A percentile compares a stretch with the other conserved stretches of the same genome.
These are phyloP conservation scores for Malurus leucopterus DNA, from an alignment of 2,797 vertebrate species.

Conservation along the genomic window DNA sequence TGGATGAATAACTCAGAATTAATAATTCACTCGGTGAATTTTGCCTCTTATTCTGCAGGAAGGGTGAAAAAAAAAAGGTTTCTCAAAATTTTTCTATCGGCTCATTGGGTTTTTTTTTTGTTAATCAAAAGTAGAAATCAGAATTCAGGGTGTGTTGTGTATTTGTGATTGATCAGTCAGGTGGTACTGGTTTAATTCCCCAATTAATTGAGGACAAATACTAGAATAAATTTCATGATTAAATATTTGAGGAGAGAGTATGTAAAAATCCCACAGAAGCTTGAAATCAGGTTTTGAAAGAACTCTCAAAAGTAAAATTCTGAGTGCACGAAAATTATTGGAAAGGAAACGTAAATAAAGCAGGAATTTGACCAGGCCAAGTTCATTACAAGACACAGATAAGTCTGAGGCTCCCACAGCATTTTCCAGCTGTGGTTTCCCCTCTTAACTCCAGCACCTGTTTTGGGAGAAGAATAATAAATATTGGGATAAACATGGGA, in stretches of 20 bases:
- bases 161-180: background rate
- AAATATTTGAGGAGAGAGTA: background rate
- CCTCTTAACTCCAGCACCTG: background rate
- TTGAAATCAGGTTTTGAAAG: background rate
- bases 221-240: background rate
- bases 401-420: background rate
- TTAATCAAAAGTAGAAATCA: background rate
- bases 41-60: constrained; percentile 9
- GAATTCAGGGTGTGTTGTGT: background rate
- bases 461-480: background rate
- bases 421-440: background rate
- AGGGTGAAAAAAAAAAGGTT: background rate
- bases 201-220: background rate
- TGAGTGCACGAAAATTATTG: background rate
- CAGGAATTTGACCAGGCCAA: background rate
- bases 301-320: background rate
- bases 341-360: background rate
- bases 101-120: background rate
- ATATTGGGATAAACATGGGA: background rate
- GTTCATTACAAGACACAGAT: background rate
- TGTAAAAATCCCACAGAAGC: background rate
- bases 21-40: constrained; percentile 42
- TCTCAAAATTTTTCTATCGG: constrained; percentile 3
- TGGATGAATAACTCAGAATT: constrained; percentile 50
- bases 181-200: background rate